Percentiles rank a stretch among this genome's conserved stretches.
These are phyloP conservation scores for Xenus cinereus DNA, from an alignment of 2,113 vertebrate genomes.

Conservation along the genomic window DNA sequence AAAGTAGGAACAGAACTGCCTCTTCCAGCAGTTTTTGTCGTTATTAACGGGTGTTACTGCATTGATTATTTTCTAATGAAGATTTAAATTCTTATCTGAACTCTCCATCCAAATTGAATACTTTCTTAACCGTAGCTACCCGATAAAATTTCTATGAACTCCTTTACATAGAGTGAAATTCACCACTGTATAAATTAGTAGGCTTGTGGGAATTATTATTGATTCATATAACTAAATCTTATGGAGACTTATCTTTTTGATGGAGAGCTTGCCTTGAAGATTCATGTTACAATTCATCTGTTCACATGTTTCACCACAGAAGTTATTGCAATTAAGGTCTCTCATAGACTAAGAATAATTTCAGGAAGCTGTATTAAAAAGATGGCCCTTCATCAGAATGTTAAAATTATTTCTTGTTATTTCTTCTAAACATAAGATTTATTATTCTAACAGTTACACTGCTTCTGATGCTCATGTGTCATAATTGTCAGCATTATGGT, in stretches of 20 bases:
- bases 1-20: neutral
- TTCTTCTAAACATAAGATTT: neutral
- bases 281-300: neutral
- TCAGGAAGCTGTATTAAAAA: neutral
- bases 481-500: neutral
- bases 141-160: neutral
- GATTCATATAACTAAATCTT: neutral
- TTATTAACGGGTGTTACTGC: neutral
- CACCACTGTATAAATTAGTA: neutral
- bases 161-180: neutral
- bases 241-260: neutral
- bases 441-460: neutral
- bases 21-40: neutral
- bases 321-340: neutral
- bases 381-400: neutral
- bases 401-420: neutral
- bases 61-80: neutral
- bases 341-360: neutral
- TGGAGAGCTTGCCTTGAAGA: neutral
- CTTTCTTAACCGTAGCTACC: neutral
- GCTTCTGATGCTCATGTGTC: neutral
- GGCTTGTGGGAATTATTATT: neutral
- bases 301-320: neutral
- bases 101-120: neutral
- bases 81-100: neutral